phyloP scores from a whole-genome alignment of 1,140 invertebrate genomes.

The Drosophila jambulina region DNA sequence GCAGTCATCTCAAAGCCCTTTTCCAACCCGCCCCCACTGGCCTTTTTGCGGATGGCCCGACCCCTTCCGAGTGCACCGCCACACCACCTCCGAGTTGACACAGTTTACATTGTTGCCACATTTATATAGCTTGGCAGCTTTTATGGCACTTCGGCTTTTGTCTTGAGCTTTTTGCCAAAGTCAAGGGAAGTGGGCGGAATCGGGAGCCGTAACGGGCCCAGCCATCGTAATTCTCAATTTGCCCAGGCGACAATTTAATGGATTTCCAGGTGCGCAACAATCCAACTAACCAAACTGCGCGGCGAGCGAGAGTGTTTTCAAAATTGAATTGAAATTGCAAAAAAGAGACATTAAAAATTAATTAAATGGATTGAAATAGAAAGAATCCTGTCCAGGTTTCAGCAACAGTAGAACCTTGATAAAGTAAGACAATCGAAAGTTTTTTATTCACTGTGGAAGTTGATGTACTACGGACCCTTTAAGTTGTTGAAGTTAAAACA shows the following conservation, averaged over 20 bases:
- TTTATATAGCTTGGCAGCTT: conserved; percentile 81
- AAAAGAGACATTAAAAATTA: conserved; percentile 82
- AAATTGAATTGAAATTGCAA: conserved; percentile 80
- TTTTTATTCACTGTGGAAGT: background rate
- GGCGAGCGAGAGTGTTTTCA: conserved; percentile 61
- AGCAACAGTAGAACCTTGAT: conserved; percentile 44
- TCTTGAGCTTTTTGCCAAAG: conserved; percentile 71
- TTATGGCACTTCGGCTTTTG: conserved; percentile 81
- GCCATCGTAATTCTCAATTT: conserved; percentile 81
- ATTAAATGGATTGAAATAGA: conserved; percentile 78
- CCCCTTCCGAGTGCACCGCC: conserved; percentile 9
- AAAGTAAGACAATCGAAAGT: background rate
- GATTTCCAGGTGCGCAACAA: conserved; percentile 71
- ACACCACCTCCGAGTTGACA: conserved; percentile 65
- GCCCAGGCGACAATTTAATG: conserved; percentile 82
- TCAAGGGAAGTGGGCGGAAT: conserved; percentile 44
- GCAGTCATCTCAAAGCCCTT: conserved; percentile 14
- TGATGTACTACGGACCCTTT: background rate
- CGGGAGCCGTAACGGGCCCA: conserved; percentile 43
- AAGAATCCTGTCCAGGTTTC: conserved; percentile 34
- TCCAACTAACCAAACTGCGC: conserved; percentile 31
- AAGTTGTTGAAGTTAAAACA: background rate
- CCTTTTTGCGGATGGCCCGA: conserved; percentile 56
- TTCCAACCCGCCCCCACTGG: conserved; percentile 40
- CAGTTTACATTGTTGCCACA: conserved; percentile 83